Percentiles rank a stretch among this genome's conserved stretches.
Conservation (phyloP, 2,797 vertebrate species). For the Sphaeramia orbicularis region DNA sequence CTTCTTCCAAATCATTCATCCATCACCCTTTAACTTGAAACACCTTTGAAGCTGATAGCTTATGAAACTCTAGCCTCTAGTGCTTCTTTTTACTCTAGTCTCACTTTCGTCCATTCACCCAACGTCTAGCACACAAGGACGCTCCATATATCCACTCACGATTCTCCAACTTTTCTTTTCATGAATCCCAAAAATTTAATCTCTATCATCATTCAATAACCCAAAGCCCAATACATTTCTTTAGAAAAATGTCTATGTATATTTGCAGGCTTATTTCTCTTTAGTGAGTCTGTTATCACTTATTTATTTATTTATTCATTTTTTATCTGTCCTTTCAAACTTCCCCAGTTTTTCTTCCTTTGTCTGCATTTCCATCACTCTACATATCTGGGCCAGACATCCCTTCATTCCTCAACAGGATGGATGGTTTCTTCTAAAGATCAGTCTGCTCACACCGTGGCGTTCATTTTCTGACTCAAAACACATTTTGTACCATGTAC, state of each 20-base stretch:
- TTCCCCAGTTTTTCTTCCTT: slow-evolving; percentile 48
- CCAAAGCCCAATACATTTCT: slow-evolving; percentile 21
- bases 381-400: slow-evolving; percentile 54
- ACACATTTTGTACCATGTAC: slow-evolving; percentile 55
- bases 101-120: slow-evolving; percentile 31
- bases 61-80: slow-evolving; percentile 40
- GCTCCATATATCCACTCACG: slow-evolving; percentile 37
- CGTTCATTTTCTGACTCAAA: slow-evolving; percentile 68
- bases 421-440: slow-evolving; percentile 76
- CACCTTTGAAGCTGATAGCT: slow-evolving; percentile 51
- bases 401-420: slow-evolving; percentile 71
- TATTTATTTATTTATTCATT: slow-evolving; percentile 18
- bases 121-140: slow-evolving; percentile 2
- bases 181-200: slow-evolving; percentile 9
- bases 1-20: slow-evolving; percentile 40
- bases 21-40: slow-evolving; percentile 57
- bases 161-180: background rate
- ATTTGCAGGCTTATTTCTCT: slow-evolving; percentile 19
- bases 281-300: slow-evolving; percentile 50
- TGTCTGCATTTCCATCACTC: slow-evolving; percentile 56
- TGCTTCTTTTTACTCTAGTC: slow-evolving; percentile 23
- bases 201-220: slow-evolving; percentile 21
- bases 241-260: slow-evolving; percentile 18
- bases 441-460: slow-evolving; percentile 53
- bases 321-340: slow-evolving; percentile 64